Conservation (phyloP, 2,113 vertebrate species). For the Gopherus evgoodei region DNA sequence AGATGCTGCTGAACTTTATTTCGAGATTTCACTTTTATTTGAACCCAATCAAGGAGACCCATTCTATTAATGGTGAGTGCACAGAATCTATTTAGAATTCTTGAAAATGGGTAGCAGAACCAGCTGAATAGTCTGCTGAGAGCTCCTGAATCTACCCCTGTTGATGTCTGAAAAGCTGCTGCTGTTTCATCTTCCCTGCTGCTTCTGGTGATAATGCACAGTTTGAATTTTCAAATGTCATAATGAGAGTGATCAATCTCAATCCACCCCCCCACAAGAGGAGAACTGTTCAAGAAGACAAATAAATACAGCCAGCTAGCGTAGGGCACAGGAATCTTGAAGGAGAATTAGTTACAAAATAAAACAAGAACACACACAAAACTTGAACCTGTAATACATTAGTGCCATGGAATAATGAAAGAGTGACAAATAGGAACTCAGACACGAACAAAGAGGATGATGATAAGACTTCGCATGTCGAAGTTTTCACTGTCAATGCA, state of each 20-base stretch:
- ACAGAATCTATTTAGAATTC: not conserved
- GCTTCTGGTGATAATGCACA: constrained; percentile 7
- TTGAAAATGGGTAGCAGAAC: not conserved
- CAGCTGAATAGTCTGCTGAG: not conserved
- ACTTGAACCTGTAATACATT: not conserved
- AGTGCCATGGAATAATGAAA: constrained; percentile 12
- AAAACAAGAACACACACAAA: constrained; percentile 13
- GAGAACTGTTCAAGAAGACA: not conserved
- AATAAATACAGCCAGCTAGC: not conserved
- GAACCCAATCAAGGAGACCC: not conserved
- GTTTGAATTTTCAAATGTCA: constrained; percentile 49
- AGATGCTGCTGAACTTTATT: not conserved
- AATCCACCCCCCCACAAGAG: constrained; percentile 7
- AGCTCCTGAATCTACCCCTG: not conserved
- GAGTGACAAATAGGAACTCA: not conserved
- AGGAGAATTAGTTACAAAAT: constrained; percentile 27
- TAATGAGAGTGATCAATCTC: constrained; percentile 42
- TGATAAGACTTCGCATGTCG: not conserved
- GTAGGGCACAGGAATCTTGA: not conserved
- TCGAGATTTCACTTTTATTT: not conserved
- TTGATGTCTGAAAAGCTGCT: not conserved
- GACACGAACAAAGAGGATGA: constrained; percentile 6
- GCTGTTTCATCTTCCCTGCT: not conserved
- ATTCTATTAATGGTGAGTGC: not conserved
- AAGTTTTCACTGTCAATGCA: constrained; percentile 17